Evolutionary conservation across 2,888 invertebrate genomes (phyloP).

Genomic region (Cephus pygmeus): DNA sequence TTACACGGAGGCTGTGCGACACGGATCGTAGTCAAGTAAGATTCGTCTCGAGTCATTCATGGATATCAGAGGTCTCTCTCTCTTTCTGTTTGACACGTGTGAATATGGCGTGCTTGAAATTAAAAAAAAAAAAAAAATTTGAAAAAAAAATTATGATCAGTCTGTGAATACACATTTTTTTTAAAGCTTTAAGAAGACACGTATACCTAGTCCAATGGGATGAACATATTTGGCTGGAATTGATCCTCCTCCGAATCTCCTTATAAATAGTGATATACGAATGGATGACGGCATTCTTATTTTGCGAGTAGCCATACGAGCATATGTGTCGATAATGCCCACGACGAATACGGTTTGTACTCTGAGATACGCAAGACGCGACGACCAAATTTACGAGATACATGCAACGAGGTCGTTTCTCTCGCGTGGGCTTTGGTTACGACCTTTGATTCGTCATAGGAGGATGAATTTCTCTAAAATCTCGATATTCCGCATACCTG

Average conservation of each 20-base stretch:
- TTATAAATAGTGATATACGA: background rate
- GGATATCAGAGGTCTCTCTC: background rate
- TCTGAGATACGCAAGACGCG: background rate
- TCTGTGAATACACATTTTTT: background rate
- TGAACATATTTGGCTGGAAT: background rate
- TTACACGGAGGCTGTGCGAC: background rate
- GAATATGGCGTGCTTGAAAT: background rate
- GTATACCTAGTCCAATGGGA: background rate
- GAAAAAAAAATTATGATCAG: background rate
- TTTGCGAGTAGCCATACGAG: background rate
- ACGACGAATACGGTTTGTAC: background rate
- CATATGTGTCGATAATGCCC: constrained; percentile 1
- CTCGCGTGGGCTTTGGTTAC: background rate
- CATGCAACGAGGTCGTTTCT: background rate
- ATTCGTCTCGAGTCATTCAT: background rate
- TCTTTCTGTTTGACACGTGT: background rate
- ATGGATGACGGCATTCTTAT: constrained; percentile 1
- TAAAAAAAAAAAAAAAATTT: background rate
- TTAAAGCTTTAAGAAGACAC: background rate
- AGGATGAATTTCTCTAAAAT: background rate
- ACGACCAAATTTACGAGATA: background rate
- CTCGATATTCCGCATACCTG: background rate
- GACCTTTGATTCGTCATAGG: constrained; percentile 1
- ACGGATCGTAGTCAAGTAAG: background rate
- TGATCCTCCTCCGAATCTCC: background rate